These are phyloP conservation scores for Prionace glauca DNA, from an alignment of 2,797 vertebrate species.

Conservation along the genomic window DNA sequence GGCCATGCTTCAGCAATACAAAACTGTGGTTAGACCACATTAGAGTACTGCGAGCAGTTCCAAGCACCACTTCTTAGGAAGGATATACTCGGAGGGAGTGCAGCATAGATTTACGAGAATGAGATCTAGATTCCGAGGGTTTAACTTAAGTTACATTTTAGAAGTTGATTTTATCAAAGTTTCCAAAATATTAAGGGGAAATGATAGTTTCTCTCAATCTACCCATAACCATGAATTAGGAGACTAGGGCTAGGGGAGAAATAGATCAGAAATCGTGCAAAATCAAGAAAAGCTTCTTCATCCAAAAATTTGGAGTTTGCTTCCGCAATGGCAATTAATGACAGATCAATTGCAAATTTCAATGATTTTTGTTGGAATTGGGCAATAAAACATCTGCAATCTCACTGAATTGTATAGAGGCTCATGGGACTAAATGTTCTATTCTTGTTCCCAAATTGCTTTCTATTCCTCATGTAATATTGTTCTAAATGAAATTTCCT, in stretches of 20 bases:
- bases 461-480: neutral
- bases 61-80: neutral
- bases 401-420: neutral
- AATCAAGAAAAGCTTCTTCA: neutral
- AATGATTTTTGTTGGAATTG: neutral
- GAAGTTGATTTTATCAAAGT: neutral
- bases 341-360: neutral
- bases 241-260: neutral
- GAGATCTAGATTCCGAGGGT: neutral
- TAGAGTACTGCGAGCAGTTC: neutral
- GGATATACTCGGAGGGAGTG: neutral
- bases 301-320: neutral
- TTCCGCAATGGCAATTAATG: neutral
- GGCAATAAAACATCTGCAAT: neutral
- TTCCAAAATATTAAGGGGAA: neutral
- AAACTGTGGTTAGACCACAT: neutral
- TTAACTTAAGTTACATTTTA: neutral
- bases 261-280: neutral
- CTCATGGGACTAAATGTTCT: neutral
- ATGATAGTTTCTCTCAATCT: too few relatives aligned
- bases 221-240: neutral
- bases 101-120: neutral
- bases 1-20: neutral
- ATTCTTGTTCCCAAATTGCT: neutral
- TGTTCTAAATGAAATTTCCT: neutral